phyloP scores from a whole-genome alignment of 2,888 invertebrate species.

The Synergus laeviventris region DNA sequence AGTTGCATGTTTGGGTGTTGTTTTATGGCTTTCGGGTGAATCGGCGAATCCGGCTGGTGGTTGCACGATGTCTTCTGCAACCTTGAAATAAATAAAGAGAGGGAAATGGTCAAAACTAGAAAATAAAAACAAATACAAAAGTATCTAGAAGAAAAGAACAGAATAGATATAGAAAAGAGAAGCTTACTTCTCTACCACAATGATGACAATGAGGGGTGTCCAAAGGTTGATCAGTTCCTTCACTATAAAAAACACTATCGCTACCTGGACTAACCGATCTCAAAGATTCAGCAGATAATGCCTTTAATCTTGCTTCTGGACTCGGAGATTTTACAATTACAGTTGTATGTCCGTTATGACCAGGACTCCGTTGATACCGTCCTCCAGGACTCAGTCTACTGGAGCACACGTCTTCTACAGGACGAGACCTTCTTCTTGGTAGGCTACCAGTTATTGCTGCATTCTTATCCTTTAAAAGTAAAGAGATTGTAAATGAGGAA shows the following conservation, averaged over 20 bases:
- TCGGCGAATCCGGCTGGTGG: constrained; percentile 94
- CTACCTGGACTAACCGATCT: constrained; percentile 94
- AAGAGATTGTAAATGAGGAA: background rate
- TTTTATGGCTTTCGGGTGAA: constrained; percentile 81
- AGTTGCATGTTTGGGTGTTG: constrained; percentile 69
- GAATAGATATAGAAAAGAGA: background rate
- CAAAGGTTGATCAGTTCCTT: constrained; percentile 80
- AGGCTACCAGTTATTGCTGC: constrained; percentile 82
- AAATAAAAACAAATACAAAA: background rate
- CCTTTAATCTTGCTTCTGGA: constrained; percentile 82
- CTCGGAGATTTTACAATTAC: constrained; percentile 72
- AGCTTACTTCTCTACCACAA: constrained; percentile 86
- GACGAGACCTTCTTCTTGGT: constrained; percentile 81
- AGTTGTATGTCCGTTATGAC: constrained; percentile 69
- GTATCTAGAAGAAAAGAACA: background rate
- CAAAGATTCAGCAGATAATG: constrained; percentile 90
- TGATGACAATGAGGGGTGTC: constrained; percentile 84
- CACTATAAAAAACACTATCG: constrained; percentile 93
- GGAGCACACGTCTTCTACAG: constrained; percentile 74
- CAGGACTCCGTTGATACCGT: constrained; percentile 75
- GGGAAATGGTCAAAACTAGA: background rate
- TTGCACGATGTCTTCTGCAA: constrained; percentile 85
- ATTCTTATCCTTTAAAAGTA: constrained; percentile 78
- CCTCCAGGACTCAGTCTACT: constrained; percentile 73
- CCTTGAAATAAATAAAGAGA: constrained; percentile 56